A percentile compares a stretch with the other conserved stretches of the same genome.
Evolutionary conservation across 2,797 vertebrate species (phyloP).

Genomic region (Chrosomus eos): DNA sequence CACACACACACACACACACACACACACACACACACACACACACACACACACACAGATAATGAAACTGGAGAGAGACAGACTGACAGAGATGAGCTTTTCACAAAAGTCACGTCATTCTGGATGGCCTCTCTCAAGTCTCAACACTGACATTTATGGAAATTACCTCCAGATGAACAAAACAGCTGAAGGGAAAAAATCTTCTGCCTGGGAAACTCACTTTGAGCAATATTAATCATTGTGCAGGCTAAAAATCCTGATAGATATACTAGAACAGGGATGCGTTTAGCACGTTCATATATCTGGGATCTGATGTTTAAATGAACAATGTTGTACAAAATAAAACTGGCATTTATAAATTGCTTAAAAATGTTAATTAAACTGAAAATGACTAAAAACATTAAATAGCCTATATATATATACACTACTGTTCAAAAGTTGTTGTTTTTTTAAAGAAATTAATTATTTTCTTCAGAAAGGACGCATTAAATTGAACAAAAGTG

Average conservation of each 20-base stretch:
- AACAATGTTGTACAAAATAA: neutral
- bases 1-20: neutral
- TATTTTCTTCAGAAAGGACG: too few relatives aligned
- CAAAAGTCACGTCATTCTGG: constrained; percentile 20
- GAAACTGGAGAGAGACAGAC: constrained; percentile 7
- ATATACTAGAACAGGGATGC: neutral
- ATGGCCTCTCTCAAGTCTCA: constrained; percentile 32
- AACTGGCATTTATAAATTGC: neutral
- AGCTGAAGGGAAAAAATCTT: constrained; percentile 30
- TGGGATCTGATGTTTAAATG: neutral
- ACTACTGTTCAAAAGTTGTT: too few relatives aligned
- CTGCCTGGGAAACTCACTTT: constrained; percentile 33
- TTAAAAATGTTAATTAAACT: neutral
- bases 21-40: neutral
- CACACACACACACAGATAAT: neutral
- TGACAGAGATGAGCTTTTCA: constrained; percentile 11
- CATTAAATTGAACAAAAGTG: too few relatives aligned
- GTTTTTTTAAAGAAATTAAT: too few relatives aligned
- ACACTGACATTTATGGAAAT: constrained; percentile 47
- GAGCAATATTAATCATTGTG: constrained; percentile 14
- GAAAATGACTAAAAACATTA: neutral
- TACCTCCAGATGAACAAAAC: constrained; percentile 51
- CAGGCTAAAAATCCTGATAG: neutral
- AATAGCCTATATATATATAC: too few relatives aligned
- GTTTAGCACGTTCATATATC: neutral